Evolutionary conservation across 2,888 invertebrate species (phyloP).

Genomic region (Sturmia bella): DNA sequence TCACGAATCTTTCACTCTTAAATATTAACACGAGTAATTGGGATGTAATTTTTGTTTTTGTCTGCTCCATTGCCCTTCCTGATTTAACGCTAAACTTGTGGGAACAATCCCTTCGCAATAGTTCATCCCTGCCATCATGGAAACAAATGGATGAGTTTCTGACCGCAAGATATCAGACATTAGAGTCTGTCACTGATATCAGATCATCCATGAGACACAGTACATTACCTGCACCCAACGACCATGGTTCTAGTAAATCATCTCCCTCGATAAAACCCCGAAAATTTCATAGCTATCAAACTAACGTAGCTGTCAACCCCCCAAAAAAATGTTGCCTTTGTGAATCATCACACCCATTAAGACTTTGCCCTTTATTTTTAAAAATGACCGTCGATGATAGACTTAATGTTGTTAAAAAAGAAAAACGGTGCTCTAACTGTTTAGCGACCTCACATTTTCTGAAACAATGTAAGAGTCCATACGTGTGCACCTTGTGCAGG

Average conservation of each 20-base stretch:
- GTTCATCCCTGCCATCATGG: neutral
- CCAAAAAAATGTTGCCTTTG: neutral
- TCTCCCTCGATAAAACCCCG: too few relatives aligned
- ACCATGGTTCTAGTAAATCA: too few relatives aligned
- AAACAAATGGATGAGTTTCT: neutral
- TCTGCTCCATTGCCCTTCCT: slow-evolving; percentile 11
- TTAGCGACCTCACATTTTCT: neutral
- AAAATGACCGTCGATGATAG: neutral
- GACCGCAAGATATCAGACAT: neutral
- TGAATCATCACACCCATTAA: neutral
- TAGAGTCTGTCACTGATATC: neutral
- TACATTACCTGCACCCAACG: too few relatives aligned
- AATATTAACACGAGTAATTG: neutral
- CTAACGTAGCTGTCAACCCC: neutral
- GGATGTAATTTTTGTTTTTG: slow-evolving; percentile 16
- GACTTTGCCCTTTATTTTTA: neutral
- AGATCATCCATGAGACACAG: neutral
- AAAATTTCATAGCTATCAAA: neutral
- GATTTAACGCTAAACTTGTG: neutral
- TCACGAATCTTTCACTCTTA: neutral
- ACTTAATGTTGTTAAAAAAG: neutral
- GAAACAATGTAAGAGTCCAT: slow-evolving; percentile 1
- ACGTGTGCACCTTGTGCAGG: neutral
- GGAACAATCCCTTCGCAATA: neutral
- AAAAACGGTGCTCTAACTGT: slow-evolving; percentile 3